These are phyloP conservation scores for Pitta sordida DNA, from an alignment of 2,113 vertebrate genomes.

Conservation along the genomic window DNA sequence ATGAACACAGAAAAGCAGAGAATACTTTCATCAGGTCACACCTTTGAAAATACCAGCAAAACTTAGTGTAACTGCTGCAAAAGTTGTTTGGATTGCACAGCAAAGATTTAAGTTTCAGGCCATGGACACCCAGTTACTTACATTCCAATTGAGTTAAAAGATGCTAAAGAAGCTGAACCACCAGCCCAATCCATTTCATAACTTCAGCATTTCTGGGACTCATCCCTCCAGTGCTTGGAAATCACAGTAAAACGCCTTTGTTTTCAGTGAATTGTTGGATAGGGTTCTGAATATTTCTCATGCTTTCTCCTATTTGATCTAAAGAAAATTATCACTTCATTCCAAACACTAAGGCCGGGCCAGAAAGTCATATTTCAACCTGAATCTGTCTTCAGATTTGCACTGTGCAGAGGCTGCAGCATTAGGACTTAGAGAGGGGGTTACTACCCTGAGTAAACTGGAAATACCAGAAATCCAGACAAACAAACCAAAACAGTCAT, in stretches of 20 bases:
- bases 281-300: slow-evolving; percentile 32
- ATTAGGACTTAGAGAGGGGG: neutral
- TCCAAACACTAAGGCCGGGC: neutral
- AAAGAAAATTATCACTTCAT: neutral
- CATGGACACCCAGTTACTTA: neutral
- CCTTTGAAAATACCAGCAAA: neutral
- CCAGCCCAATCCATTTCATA: neutral
- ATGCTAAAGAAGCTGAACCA: neutral
- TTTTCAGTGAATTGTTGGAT: slow-evolving; percentile 32
- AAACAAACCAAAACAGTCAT: neutral
- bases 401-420: neutral
- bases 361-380: neutral
- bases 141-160: neutral
- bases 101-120: neutral
- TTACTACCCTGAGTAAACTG: neutral
- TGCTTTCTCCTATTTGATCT: slow-evolving; percentile 19
- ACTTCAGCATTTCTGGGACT: neutral
- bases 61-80: neutral
- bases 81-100: neutral
- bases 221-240: slow-evolving; percentile 4
- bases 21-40: neutral
- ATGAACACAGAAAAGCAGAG: neutral
- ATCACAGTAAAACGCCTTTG: neutral
- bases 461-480: neutral
- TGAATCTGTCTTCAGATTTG: neutral